Percentiles rank a stretch among this genome's conserved stretches.
phyloP scores from a whole-genome alignment of 2,888 invertebrate species.

The Noctua janthina region DNA sequence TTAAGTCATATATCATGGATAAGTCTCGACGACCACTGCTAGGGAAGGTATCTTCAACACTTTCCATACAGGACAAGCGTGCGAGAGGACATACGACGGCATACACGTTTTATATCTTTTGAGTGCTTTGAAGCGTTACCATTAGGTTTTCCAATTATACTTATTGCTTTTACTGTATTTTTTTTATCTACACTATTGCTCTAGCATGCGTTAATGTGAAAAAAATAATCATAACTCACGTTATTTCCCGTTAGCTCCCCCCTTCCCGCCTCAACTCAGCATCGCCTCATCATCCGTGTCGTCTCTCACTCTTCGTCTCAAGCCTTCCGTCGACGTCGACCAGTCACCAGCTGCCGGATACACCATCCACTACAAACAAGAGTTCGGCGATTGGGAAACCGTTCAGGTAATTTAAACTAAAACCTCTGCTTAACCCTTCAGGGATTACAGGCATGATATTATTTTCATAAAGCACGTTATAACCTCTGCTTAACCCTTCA shows the following conservation, averaged over 20 bases:
- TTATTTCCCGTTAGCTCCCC: constrained; percentile 79
- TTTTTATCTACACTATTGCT: background rate
- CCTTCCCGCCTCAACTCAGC: constrained; percentile 88
- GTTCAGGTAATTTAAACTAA: constrained; percentile 90
- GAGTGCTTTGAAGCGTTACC: background rate
- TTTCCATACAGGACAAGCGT: background rate
- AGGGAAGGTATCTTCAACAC: background rate
- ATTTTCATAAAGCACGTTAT: background rate
- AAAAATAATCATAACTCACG: constrained; percentile 10
- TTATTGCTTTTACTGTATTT: background rate
- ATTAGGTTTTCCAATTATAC: too few species aligned
- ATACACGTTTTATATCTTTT: background rate
- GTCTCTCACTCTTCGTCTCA: constrained; percentile 87
- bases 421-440: background rate
- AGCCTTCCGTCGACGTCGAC: constrained; percentile 92
- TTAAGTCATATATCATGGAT: background rate
- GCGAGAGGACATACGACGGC: background rate
- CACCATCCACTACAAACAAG: constrained; percentile 97
- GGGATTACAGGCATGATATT: background rate
- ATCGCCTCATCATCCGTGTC: constrained; percentile 89
- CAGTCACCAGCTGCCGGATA: constrained; percentile 97
- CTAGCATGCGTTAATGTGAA: background rate
- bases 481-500: background rate
- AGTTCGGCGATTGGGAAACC: constrained; percentile 98
- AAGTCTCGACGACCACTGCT: background rate